Evolutionary conservation across 2,113 vertebrate species (phyloP).

Genomic region (Nettapus auritus): DNA sequence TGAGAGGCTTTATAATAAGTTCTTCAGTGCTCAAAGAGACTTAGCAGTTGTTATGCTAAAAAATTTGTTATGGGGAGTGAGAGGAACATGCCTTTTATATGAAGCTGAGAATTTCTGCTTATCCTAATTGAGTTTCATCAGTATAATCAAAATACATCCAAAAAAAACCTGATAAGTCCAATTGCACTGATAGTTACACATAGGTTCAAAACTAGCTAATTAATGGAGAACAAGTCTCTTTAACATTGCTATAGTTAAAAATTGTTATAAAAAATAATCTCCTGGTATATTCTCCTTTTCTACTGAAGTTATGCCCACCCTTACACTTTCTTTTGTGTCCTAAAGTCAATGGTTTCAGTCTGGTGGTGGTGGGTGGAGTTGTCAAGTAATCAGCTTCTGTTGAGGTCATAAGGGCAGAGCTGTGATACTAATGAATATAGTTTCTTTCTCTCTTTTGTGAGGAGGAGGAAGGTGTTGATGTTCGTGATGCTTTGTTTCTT

Average conservation of each 20-base stretch:
- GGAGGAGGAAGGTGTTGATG: background rate
- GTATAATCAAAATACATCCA: background rate
- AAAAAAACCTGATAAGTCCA: background rate
- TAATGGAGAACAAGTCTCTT: background rate
- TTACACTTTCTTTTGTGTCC: background rate
- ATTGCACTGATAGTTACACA: background rate
- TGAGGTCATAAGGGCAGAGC: background rate
- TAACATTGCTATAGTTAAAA: background rate
- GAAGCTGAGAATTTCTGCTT: background rate
- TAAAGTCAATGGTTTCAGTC: background rate
- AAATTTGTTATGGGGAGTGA: background rate
- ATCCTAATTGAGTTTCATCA: background rate
- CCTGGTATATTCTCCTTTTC: background rate
- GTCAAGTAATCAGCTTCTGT: background rate
- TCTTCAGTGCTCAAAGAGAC: background rate
- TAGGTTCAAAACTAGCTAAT: background rate
- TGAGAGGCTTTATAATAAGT: background rate
- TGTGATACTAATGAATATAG: background rate
- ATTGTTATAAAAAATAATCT: background rate
- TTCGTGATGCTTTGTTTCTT: background rate
- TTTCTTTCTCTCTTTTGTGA: background rate
- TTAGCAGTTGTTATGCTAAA: background rate
- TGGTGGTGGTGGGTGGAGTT: background rate
- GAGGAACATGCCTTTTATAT: background rate
- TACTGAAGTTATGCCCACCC: background rate